Conservation (phyloP, 2,113 vertebrate genomes). For the Eurypyga helias region DNA sequence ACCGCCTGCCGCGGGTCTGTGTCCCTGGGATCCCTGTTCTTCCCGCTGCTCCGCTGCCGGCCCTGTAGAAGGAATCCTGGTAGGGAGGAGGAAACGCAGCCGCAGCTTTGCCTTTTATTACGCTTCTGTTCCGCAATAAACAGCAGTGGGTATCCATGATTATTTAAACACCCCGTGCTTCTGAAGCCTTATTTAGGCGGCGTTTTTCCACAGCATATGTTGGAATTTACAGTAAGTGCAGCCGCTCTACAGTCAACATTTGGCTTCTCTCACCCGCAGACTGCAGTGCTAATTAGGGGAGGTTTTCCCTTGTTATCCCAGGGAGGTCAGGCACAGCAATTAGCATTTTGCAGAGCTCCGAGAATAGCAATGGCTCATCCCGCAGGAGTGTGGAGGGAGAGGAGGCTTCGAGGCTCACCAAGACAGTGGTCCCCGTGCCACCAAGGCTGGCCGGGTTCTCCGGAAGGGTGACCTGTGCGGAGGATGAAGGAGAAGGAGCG, state of each 20-base stretch:
- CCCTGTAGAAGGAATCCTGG: not conserved
- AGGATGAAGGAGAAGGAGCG: not conserved
- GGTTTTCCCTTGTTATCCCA: constrained; percentile 56
- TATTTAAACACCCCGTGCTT: constrained; percentile 73
- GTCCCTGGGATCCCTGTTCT: not conserved
- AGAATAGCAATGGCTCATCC: not conserved
- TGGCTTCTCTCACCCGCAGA: constrained; percentile 68
- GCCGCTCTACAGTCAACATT: constrained; percentile 70
- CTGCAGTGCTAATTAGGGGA: constrained; percentile 71
- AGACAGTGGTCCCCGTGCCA: accelerated
- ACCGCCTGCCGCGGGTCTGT: not conserved
- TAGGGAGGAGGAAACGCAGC: not conserved
- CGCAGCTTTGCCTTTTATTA: not conserved
- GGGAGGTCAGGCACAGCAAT: constrained; percentile 71
- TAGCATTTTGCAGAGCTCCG: constrained; percentile 49
- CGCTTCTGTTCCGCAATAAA: constrained; percentile 36
- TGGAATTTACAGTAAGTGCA: constrained; percentile 75
- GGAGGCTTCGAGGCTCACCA: not conserved
- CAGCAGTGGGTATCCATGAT: constrained; percentile 68
- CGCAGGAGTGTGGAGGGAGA: not conserved
- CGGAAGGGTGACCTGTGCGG: accelerated
- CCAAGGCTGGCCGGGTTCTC: not conserved
- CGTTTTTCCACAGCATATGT: constrained; percentile 69
- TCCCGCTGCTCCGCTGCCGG: accelerated
- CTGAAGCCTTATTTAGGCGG: constrained; percentile 69